Conservation (phyloP, 2,888 invertebrate genomes). For the Tricholauxania praeusta region DNA sequence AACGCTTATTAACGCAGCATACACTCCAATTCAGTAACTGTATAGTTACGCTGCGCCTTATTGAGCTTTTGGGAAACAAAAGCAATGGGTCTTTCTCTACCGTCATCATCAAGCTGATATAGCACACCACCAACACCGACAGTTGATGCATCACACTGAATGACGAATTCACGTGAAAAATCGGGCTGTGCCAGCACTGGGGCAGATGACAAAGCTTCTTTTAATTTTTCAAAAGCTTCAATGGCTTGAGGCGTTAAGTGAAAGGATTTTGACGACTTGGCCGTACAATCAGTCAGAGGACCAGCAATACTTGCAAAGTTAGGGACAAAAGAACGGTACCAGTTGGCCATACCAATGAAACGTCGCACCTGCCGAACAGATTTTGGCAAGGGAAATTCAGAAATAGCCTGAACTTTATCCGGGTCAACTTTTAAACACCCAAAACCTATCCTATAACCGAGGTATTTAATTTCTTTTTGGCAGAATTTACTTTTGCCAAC, state of each 20-base stretch:
- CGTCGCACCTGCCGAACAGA: slow-evolving; percentile 13
- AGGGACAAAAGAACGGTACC: slow-evolving; percentile 16
- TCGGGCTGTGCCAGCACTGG: slow-evolving; percentile 30
- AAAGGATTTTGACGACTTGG: neutral
- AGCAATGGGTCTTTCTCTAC: slow-evolving; percentile 22
- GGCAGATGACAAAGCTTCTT: slow-evolving; percentile 13
- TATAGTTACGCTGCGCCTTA: slow-evolving; percentile 21
- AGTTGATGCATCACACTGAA: slow-evolving; percentile 31
- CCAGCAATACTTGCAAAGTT: slow-evolving; percentile 25
- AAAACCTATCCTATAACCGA: slow-evolving; percentile 13
- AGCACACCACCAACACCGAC: slow-evolving; percentile 26
- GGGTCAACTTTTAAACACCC: slow-evolving; percentile 18
- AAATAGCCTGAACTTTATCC: slow-evolving; percentile 22
- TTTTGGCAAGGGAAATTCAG: too few species aligned
- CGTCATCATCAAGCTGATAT: slow-evolving; percentile 18
- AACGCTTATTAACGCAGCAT: slow-evolving; percentile 27
- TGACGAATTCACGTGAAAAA: slow-evolving; percentile 17
- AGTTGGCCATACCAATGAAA: slow-evolving; percentile 28
- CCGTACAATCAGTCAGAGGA: slow-evolving; percentile 19
- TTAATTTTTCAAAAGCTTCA: slow-evolving; percentile 22
- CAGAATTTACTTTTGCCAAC: slow-evolving; percentile 20
- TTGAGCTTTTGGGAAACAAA: slow-evolving; percentile 30
- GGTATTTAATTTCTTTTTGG: slow-evolving; percentile 17
- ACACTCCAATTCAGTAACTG: slow-evolving; percentile 25
- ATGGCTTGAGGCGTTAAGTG: slow-evolving; percentile 2